phyloP scores from a whole-genome alignment of 2,113 vertebrate genomes.

The Atrichornis clamosus region DNA sequence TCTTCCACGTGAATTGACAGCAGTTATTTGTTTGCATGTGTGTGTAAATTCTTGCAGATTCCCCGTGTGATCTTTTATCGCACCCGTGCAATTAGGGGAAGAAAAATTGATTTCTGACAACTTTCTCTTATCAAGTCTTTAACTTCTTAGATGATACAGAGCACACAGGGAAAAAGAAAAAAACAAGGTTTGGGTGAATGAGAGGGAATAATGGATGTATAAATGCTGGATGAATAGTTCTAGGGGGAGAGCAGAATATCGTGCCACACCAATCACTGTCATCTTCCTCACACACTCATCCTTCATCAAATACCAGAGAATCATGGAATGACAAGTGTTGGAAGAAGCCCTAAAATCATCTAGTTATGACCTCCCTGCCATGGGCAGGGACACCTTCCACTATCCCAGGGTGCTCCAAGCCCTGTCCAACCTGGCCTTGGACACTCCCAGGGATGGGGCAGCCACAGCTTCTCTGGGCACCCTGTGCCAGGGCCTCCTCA shows the following conservation, averaged over 20 bases:
- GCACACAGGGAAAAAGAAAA: neutral
- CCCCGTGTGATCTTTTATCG: neutral
- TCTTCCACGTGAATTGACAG: neutral
- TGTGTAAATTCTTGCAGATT: neutral
- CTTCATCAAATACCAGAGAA: neutral
- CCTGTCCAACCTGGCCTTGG: accelerated
- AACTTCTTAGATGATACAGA: neutral
- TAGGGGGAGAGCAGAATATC: neutral
- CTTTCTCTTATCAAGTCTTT: conserved; percentile 15
- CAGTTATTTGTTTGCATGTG: neutral
- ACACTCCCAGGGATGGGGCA: neutral
- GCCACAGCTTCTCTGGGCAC: neutral
- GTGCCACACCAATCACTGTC: neutral
- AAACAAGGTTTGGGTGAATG: neutral
- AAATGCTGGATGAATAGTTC: neutral
- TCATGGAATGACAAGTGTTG: neutral
- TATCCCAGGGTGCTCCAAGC: neutral
- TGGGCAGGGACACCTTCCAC: neutral
- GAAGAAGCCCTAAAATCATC: neutral
- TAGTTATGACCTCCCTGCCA: accelerated
- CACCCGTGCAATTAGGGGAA: neutral
- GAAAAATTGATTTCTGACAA: conserved; percentile 29
- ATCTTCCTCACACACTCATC: neutral
- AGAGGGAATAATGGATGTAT: neutral
- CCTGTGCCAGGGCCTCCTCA: neutral